phyloP scores from a whole-genome alignment of 2,113 vertebrate genomes.

The Urocynchramus pylzowi region DNA sequence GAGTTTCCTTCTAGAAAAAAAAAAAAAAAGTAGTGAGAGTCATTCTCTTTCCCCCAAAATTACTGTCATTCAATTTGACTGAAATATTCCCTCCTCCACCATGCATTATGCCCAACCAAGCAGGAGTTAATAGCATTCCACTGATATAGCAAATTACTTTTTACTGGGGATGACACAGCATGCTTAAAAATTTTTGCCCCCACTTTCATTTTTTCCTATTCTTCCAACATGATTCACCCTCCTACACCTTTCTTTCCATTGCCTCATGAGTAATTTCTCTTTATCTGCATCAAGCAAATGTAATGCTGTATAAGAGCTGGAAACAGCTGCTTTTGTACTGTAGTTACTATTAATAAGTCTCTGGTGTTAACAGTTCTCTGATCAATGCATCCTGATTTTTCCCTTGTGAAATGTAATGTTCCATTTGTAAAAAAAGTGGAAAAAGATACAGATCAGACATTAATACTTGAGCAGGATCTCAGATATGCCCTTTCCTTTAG shows the following conservation, averaged over 20 bases:
- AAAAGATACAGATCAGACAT: neutral
- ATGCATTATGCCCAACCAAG: neutral
- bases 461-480: neutral
- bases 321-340: constrained; percentile 20
- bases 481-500: neutral
- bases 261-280: constrained; percentile 48
- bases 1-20: neutral
- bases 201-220: constrained; percentile 39
- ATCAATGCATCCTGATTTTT: neutral
- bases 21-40: neutral
- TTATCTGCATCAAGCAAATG: constrained; percentile 11
- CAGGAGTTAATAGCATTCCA: constrained; percentile 20
- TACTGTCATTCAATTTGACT: neutral
- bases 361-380: neutral
- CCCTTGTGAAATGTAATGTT: neutral
- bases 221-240: constrained; percentile 47
- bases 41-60: neutral
- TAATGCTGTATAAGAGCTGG: constrained; percentile 2
- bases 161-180: constrained; percentile 33
- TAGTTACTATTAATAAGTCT: constrained; percentile 41
- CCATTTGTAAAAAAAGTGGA: neutral
- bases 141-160: neutral
- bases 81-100: constrained; percentile 1
- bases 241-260: constrained; percentile 30
- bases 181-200: neutral